Evolutionary conservation across 1,140 invertebrate genomes (phyloP), one percentile per base, ranked within the genome.

Genomic region (Cydia pomonella): DNA sequence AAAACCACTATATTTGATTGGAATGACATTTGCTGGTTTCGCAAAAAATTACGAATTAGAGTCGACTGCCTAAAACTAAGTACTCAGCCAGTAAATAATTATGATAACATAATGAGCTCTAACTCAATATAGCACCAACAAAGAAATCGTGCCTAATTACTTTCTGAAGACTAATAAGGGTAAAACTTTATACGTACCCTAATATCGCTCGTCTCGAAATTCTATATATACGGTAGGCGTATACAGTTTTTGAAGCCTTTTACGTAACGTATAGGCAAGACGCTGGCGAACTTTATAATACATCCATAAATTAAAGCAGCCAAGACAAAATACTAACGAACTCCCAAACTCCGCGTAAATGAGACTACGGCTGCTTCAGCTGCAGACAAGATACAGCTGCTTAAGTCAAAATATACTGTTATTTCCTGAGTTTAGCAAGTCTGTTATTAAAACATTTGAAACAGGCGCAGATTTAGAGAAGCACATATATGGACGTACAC

Each of bases 281-380:
- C 53, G 21, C 53, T 59, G 47, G 47, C 63, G 63, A 69, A 69
- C 64, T 75, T 71, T 71, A 62, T 50, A 38, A 71, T 53, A 41
- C 63, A n/a, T 75, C 63, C 74, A 75, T 75, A 75, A 75, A 75
- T 75, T 75, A 75, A 75, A 62, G 29, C 64, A 74, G 62, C 62
- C 73, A 53, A 66, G 62, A 53, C 66, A 75, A 75, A 75, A 75
- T 75, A 75, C 74, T 75, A 75, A 75, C 74, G 74, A 75, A 75
- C 74, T 75, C 66, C 41, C 23, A 71, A 75, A 75, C 74, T 75
- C 25, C 12, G 73, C 73, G 73, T 59, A 75, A 75, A 75, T 75
- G 74, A 75, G 44, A 75, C 38, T 53, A 33, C n/a, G 33, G 41
- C 38, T 73, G 38, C 80, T 76, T 27, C 64, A 69, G 64, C 29